Evolutionary conservation across 2,888 invertebrate species (phyloP).

Genomic region (Eucera pruinosa): DNA sequence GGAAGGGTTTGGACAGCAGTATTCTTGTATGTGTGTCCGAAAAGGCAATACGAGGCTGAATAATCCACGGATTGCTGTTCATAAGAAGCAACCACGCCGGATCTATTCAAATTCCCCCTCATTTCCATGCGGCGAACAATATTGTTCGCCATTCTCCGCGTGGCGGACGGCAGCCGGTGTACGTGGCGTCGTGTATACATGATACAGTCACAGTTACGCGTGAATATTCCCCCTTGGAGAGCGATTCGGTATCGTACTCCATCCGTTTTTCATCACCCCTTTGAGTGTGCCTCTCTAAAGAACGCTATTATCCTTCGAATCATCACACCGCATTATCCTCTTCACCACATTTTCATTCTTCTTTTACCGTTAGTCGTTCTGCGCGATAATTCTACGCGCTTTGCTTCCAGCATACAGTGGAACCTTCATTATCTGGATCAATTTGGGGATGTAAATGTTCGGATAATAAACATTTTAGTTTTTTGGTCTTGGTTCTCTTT

Average conservation of each 20-base stretch:
- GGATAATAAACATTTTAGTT: too few relatives aligned
- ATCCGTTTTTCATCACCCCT: not conserved
- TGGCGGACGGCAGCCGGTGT: not conserved
- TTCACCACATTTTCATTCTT: too few relatives aligned
- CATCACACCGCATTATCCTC: not conserved
- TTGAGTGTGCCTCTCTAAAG: not conserved
- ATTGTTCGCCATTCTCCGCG: conserved; percentile 13
- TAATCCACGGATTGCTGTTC: conserved; percentile 23
- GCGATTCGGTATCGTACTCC: not conserved
- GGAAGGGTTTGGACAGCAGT: not conserved
- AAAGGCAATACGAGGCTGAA: conserved; percentile 22
- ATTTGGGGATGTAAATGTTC: too few relatives aligned
- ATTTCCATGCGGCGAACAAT: conserved; percentile 40
- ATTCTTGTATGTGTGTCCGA: not conserved
- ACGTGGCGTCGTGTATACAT: not conserved
- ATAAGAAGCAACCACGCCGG: conserved; percentile 22
- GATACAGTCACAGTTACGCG: not conserved
- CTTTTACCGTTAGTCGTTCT: too few relatives aligned
- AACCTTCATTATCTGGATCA: too few relatives aligned
- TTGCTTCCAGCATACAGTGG: too few relatives aligned
- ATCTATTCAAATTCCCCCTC: conserved; percentile 26
- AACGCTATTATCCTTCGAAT: not conserved
- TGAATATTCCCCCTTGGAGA: not conserved
- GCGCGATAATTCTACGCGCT: too few relatives aligned
- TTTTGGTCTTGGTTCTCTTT: too few relatives aligned